A percentile compares a stretch with the other conserved stretches of the same genome.
Evolutionary conservation across 2,113 vertebrate genomes (phyloP).

Genomic region (Dromiciops gliroides): DNA sequence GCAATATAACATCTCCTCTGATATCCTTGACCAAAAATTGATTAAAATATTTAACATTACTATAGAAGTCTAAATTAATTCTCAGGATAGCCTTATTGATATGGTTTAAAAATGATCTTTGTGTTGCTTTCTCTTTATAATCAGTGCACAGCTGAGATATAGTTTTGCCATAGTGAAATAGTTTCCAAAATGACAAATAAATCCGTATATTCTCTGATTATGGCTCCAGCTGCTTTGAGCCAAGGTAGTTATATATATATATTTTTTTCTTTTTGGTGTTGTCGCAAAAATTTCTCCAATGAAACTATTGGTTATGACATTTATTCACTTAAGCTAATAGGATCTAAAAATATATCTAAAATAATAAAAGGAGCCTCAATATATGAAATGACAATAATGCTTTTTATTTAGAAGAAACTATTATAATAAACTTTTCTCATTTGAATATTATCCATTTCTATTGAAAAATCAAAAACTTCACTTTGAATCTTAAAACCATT

Average conservation of each 20-base stretch:
- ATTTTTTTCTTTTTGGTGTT: constrained; percentile 67
- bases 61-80: constrained; percentile 52
- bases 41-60: constrained; percentile 55
- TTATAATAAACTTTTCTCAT: neutral
- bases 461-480: constrained; percentile 26
- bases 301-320: constrained; percentile 64
- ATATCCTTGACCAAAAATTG: constrained; percentile 56
- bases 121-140: constrained; percentile 42
- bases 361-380: constrained; percentile 23
- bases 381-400: constrained; percentile 30
- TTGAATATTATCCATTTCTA: constrained; percentile 18
- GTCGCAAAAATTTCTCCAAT: constrained; percentile 70
- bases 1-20: constrained; percentile 48
- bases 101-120: constrained; percentile 53
- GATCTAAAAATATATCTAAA: constrained; percentile 51
- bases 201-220: constrained; percentile 55
- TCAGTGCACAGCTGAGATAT: constrained; percentile 70
- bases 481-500: constrained; percentile 4
- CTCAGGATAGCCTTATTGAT: constrained; percentile 55
- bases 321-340: constrained; percentile 46
- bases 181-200: constrained; percentile 73
- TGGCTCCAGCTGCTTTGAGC: constrained; percentile 43
- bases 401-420: constrained; percentile 37
- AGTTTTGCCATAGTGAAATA: constrained; percentile 71
- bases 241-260: constrained; percentile 70